These are phyloP conservation scores for Pecten maximus DNA, from an alignment of 2,888 invertebrate genomes.

Conservation along the genomic window DNA sequence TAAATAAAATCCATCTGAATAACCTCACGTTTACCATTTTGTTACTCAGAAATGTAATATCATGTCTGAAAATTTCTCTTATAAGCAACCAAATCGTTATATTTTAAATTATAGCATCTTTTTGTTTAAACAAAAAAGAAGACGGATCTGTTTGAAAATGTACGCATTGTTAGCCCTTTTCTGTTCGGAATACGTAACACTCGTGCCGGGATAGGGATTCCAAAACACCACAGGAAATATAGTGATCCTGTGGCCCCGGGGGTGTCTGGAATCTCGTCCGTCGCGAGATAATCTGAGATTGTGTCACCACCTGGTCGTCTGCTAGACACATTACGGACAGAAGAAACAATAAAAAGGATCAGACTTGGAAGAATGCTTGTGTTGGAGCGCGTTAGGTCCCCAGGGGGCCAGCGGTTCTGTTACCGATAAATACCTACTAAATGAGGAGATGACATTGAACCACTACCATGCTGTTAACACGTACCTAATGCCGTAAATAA, in stretches of 20 bases:
- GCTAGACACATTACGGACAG: slow-evolving; percentile 4
- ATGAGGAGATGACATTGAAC: not conserved
- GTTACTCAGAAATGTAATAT: not conserved
- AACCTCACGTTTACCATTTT: not conserved
- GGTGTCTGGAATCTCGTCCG: slow-evolving; percentile 4
- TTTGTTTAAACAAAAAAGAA: not conserved
- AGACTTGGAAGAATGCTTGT: slow-evolving; percentile 1
- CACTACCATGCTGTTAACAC: not conserved
- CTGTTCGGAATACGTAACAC: not conserved
- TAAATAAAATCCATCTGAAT: slow-evolving; percentile 9
- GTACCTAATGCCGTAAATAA: slow-evolving; percentile 2
- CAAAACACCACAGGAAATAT: not conserved
- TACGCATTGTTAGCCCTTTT: not conserved
- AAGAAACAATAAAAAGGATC: slow-evolving; percentile 12
- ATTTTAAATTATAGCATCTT: not conserved
- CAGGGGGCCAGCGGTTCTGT: not conserved
- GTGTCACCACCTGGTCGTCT: slow-evolving; percentile 27
- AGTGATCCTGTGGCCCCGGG: slow-evolving; percentile 2
- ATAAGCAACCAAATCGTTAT: not conserved
- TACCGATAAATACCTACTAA: slow-evolving; percentile 3
- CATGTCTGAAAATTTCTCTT: not conserved
- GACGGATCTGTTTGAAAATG: not conserved
- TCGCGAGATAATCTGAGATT: slow-evolving; percentile 32
- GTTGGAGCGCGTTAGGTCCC: slow-evolving; percentile 18
- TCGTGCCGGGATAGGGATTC: not conserved